Conservation (phyloP, 2,888 invertebrate genomes). For the Stenichneumon culpator region DNA sequence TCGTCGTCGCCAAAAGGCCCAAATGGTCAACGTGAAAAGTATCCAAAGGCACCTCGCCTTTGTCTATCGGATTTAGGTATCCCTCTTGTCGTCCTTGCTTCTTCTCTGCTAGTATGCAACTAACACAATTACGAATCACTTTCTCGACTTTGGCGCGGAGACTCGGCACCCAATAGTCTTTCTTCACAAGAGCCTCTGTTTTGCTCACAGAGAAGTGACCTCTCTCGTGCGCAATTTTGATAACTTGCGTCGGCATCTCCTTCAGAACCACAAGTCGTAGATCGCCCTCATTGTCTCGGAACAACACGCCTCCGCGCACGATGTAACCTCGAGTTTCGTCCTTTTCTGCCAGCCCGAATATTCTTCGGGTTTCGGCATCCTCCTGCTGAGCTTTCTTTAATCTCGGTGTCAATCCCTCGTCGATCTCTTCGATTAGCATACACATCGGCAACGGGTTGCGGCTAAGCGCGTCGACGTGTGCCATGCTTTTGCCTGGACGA, state of each 20-base stretch:
- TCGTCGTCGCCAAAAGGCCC: neutral
- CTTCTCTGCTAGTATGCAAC: too few species aligned
- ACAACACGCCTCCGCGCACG: neutral
- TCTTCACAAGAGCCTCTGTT: too few species aligned
- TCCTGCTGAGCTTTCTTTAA: constrained; percentile 15
- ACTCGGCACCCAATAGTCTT: too few species aligned
- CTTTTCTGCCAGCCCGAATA: neutral
- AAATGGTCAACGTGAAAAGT: too few species aligned
- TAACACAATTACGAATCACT: too few species aligned
- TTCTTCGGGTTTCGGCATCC: neutral
- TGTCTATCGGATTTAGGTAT: too few species aligned
- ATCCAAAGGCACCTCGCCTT: too few species aligned
- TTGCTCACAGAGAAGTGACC: too few species aligned
- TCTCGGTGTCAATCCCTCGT: neutral
- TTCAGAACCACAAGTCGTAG: neutral
- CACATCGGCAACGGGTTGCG: neutral
- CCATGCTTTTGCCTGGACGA: constrained; percentile 29
- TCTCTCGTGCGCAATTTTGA: too few species aligned
- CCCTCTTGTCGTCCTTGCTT: too few species aligned
- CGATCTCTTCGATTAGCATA: neutral
- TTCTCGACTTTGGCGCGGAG: too few species aligned
- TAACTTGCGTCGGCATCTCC: neutral
- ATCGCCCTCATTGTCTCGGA: neutral
- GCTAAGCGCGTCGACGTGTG: constrained; percentile 69
- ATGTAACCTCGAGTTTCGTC: neutral